Conservation (phyloP, 2,888 invertebrate genomes). For the Chirona hameri region DNA sequence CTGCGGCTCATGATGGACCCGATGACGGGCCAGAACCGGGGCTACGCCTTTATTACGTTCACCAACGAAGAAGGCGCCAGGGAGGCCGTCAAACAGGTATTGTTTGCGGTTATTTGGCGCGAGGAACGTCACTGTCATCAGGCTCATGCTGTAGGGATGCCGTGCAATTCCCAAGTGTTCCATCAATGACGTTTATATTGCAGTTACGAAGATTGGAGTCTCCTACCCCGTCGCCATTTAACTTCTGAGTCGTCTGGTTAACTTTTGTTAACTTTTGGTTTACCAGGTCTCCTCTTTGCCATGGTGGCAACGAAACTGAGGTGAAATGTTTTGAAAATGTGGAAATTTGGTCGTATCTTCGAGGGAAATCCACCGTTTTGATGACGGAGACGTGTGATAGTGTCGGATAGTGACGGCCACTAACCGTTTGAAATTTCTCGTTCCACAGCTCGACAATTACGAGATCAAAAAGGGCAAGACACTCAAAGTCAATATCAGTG, state of each 20-base stretch:
- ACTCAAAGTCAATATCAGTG: constrained; percentile 99
- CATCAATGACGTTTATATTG: no score
- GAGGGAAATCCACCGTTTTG: no score
- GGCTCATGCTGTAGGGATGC: no score
- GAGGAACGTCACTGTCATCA: no score
- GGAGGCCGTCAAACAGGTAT: constrained; percentile 93
- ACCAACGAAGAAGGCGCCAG: constrained; percentile 88
- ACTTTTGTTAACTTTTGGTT: background rate
- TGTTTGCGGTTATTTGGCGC: background rate
- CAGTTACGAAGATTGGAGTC: no score
- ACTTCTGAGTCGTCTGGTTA: no score
- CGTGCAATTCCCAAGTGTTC: no score
- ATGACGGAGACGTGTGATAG: background rate
- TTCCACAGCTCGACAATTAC: constrained; percentile 98
- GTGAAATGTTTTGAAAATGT: background rate
- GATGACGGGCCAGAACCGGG: constrained; percentile 95
- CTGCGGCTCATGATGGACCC: constrained; percentile 99
- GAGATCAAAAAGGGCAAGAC: constrained; percentile 99
- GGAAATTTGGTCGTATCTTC: background rate
- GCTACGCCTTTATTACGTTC: constrained; percentile 99
- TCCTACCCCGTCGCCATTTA: no score
- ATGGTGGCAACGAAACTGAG: background rate
- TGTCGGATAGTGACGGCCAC: background rate
- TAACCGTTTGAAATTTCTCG: constrained; percentile 39
- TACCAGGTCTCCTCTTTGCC: constrained; percentile 24